A percentile compares a stretch with the other conserved stretches of the same genome.
phyloP scores from a whole-genome alignment of 2,888 invertebrate genomes.

The Portevinia maculata region DNA sequence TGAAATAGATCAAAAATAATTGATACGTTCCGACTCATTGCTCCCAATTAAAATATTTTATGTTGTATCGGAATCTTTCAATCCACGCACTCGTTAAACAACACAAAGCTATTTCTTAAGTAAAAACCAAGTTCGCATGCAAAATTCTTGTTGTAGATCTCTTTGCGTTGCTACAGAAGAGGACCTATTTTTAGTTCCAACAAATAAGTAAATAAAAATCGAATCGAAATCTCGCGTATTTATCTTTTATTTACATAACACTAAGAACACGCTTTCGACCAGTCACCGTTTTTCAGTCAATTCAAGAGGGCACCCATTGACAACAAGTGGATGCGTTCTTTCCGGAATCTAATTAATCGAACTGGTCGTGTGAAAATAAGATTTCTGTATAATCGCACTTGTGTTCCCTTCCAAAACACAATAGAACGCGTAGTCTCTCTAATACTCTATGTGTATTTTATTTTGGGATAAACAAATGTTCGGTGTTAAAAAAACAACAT shows the following conservation, averaged over 20 bases:
- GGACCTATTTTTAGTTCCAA: conserved; percentile 50
- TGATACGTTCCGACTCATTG: conserved; percentile 20
- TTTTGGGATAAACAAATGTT: conserved; percentile 54
- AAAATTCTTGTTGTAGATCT: conserved; percentile 10
- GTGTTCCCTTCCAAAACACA: conserved; percentile 6
- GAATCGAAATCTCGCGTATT: conserved; percentile 30
- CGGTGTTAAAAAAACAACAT: conserved; percentile 22
- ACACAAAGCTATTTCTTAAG: not conserved
- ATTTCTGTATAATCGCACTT: not conserved
- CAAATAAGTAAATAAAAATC: conserved; percentile 6
- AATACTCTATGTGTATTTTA: conserved; percentile 25
- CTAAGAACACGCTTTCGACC: conserved; percentile 47
- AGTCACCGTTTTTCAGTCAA: conserved; percentile 53
- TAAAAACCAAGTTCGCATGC: conserved; percentile 5
- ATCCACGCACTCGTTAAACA: conserved; percentile 27
- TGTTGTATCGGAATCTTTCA: conserved; percentile 32
- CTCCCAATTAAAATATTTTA: conserved; percentile 23
- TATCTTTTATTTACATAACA: conserved; percentile 54
- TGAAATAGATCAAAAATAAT: not conserved
- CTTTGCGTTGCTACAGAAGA: conserved; percentile 1
- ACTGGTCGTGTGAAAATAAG: conserved; percentile 10
- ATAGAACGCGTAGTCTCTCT: not conserved
- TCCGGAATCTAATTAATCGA: conserved; percentile 39
- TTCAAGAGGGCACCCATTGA: conserved; percentile 62
- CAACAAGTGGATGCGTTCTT: conserved; percentile 63